A percentile compares a stretch with the other conserved stretches of the same genome.
Evolutionary conservation across 2,888 invertebrate genomes (phyloP).

Genomic region (Antitype chi): DNA sequence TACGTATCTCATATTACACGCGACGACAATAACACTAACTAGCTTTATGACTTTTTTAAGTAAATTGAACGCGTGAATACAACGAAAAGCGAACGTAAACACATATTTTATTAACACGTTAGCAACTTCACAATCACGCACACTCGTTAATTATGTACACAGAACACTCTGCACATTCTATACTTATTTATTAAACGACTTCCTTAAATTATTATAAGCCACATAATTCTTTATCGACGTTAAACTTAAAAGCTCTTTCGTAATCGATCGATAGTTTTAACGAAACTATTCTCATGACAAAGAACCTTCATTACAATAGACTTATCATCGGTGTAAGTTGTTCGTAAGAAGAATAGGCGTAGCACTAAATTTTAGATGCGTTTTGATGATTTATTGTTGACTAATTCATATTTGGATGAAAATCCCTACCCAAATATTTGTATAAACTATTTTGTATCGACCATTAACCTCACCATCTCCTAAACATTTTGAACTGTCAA

Average conservation of each 20-base stretch:
- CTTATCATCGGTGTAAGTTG: slow-evolving; percentile 57
- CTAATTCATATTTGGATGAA: slow-evolving; percentile 75
- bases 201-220: slow-evolving; percentile 47
- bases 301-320: slow-evolving; percentile 79
- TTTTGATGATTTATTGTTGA: slow-evolving; percentile 65
- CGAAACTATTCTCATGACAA: slow-evolving; percentile 87
- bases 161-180: slow-evolving; percentile 61
- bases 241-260: slow-evolving; percentile 85
- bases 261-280: slow-evolving; percentile 89
- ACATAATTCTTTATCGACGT: slow-evolving; percentile 65
- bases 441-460: slow-evolving; percentile 83
- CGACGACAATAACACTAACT: slow-evolving; percentile 62
- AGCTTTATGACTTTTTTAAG: slow-evolving; percentile 71
- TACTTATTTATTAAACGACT: slow-evolving; percentile 63
- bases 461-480: slow-evolving; percentile 82
- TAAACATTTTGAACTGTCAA: slow-evolving; percentile 81
- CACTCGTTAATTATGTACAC: slow-evolving; percentile 51
- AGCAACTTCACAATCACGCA: slow-evolving; percentile 66
- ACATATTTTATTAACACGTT: slow-evolving; percentile 75
- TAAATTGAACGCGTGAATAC: slow-evolving; percentile 71
- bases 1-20: slow-evolving; percentile 76
- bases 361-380: slow-evolving; percentile 69
- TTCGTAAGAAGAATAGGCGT: slow-evolving; percentile 61
- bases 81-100: slow-evolving; percentile 77
- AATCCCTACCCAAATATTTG: slow-evolving; percentile 80